These are phyloP conservation scores for Drosophila lowei DNA, from an alignment of 1,140 invertebrate species.

Conservation along the genomic window DNA sequence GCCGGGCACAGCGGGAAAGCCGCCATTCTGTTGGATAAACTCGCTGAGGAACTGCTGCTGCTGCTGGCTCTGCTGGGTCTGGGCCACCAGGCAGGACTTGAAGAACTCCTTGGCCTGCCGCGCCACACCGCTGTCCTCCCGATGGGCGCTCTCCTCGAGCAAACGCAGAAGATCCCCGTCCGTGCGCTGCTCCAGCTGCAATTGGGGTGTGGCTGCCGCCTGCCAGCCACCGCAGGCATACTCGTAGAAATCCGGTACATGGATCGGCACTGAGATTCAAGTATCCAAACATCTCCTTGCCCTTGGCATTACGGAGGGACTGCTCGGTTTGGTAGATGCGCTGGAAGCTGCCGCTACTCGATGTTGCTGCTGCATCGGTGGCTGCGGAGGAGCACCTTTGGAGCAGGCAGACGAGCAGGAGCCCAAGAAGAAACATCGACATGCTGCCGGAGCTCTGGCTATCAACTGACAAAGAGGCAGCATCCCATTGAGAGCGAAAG, in stretches of 20 bases:
- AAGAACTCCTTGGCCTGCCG: slow-evolving; percentile 92
- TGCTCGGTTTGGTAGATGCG: slow-evolving; percentile 82
- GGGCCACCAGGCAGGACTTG: slow-evolving; percentile 91
- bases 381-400: slow-evolving; percentile 7
- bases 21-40: slow-evolving; percentile 71
- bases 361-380: not conserved
- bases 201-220: slow-evolving; percentile 89
- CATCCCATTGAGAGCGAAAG: not conserved
- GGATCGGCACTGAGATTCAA: slow-evolving; percentile 91
- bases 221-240: slow-evolving; percentile 85
- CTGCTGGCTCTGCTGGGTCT: slow-evolving; percentile 89
- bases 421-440: slow-evolving; percentile 24
- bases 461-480: slow-evolving; percentile 20
- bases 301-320: slow-evolving; percentile 79
- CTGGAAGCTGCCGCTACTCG: slow-evolving; percentile 72
- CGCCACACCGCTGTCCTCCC: slow-evolving; percentile 56
- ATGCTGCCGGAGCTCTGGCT: slow-evolving; percentile 57
- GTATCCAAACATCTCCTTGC: slow-evolving; percentile 87
- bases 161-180: slow-evolving; percentile 88
- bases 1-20: slow-evolving; percentile 71
- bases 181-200: slow-evolving; percentile 88
- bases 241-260: slow-evolving; percentile 95
- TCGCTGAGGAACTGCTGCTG: slow-evolving; percentile 90
- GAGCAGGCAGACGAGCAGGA: slow-evolving; percentile 10
- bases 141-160: slow-evolving; percentile 84